Conservation (phyloP, 2,888 invertebrate species). For the Ferdinandea cuprea region DNA sequence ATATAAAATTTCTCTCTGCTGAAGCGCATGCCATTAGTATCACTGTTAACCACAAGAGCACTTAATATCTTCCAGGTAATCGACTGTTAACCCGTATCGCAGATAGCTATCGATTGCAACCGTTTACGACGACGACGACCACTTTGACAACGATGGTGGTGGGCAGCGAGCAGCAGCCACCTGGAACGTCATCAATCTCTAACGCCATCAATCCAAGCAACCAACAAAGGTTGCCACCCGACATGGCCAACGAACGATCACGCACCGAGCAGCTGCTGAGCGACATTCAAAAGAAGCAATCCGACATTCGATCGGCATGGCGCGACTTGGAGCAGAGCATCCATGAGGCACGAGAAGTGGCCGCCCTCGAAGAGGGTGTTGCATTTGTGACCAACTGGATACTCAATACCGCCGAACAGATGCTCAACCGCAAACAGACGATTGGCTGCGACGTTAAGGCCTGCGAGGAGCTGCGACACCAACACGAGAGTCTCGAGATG, state of each 20-base stretch:
- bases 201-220: constrained; percentile 53
- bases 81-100: constrained; percentile 81
- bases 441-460: constrained; percentile 89
- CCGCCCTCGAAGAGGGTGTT: constrained; percentile 86
- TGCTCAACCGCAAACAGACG: constrained; percentile 88
- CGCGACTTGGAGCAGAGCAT: constrained; percentile 85
- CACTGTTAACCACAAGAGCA: constrained; percentile 64
- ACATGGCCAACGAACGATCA: constrained; percentile 85
- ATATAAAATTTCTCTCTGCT: constrained; percentile 17
- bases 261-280: constrained; percentile 85
- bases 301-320: constrained; percentile 86
- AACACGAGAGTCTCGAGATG: constrained; percentile 90
- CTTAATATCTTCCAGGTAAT: constrained; percentile 79
- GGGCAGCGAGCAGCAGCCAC: constrained; percentile 51
- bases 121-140: constrained; percentile 62
- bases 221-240: constrained; percentile 84
- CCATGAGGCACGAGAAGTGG: constrained; percentile 86
- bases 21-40: constrained; percentile 24
- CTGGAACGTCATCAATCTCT: constrained; percentile 59
- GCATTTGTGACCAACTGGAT: constrained; percentile 91
- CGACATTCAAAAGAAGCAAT: constrained; percentile 85
- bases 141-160: constrained; percentile 37
- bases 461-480: constrained; percentile 89
- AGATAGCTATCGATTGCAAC: constrained; percentile 80
- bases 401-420: constrained; percentile 89